These are phyloP conservation scores for Chymomyza procnemis DNA, from an alignment of 2,888 invertebrate genomes.

Conservation along the genomic window DNA sequence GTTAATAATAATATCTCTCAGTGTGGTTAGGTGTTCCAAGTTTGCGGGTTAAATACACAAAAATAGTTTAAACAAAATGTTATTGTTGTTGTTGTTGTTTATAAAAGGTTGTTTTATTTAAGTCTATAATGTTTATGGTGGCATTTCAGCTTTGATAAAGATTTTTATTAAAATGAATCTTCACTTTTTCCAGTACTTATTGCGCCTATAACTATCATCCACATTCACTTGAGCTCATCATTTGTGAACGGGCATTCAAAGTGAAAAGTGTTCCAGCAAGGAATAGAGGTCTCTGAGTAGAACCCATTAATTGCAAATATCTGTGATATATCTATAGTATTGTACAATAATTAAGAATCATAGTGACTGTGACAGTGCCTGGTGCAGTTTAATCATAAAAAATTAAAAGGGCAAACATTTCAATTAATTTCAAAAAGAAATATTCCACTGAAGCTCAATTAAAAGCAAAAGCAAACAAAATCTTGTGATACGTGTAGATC, in stretches of 20 bases:
- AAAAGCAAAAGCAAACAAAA: slow-evolving; percentile 7
- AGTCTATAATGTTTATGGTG: slow-evolving; percentile 11
- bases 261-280: background rate
- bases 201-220: background rate
- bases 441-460: slow-evolving; percentile 22
- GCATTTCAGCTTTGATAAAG: slow-evolving; percentile 20
- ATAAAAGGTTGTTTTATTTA: background rate
- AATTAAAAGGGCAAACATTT: slow-evolving; percentile 8
- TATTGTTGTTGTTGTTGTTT: background rate
- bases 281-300: background rate
- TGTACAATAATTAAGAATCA: slow-evolving; percentile 21
- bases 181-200: slow-evolving; percentile 7
- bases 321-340: slow-evolving; percentile 36
- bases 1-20: background rate
- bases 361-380: slow-evolving; percentile 16
- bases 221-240: slow-evolving; percentile 15
- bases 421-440: slow-evolving; percentile 33
- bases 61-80: background rate
- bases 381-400: slow-evolving; percentile 21
- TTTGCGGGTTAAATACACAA: background rate
- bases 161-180: slow-evolving; percentile 29
- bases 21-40: background rate
- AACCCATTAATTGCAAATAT: slow-evolving; percentile 10
- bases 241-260: slow-evolving; percentile 8
- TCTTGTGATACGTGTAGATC: background rate